A percentile compares a stretch with the other conserved stretches of the same genome.
Evolutionary conservation across 2,888 invertebrate species (phyloP).

Genomic region (Stomorhina lunata): DNA sequence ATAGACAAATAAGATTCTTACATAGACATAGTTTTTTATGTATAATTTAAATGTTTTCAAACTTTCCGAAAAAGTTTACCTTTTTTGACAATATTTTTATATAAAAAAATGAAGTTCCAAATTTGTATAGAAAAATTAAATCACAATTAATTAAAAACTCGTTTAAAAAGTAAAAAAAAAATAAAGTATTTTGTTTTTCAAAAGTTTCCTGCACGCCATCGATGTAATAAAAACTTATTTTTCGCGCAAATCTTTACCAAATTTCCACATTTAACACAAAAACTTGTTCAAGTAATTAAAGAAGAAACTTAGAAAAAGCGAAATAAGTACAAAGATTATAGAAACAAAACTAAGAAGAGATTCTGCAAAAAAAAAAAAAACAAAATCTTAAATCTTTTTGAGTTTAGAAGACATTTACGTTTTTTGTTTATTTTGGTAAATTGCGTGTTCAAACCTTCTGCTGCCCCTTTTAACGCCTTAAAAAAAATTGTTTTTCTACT

Average conservation of each 20-base stretch:
- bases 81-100: too few species aligned
- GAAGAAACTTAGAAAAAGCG: conserved; percentile 15
- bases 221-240: neutral
- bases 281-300: conserved; percentile 60
- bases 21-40: too few species aligned
- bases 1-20: too few species aligned
- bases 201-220: conserved; percentile 48
- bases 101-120: too few species aligned
- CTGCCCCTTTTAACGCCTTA: neutral
- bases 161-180: too few species aligned
- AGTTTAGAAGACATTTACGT: conserved; percentile 20
- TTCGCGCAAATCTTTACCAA: conserved; percentile 31
- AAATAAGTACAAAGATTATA: conserved; percentile 1
- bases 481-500: neutral
- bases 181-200: too few species aligned
- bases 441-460: neutral
- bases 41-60: too few species aligned
- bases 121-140: too few species aligned
- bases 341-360: neutral
- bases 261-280: conserved; percentile 48
- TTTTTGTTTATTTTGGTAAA: conserved; percentile 4
- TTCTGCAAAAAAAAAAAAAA: neutral
- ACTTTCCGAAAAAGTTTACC: too few species aligned
- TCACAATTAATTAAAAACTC: too few species aligned
- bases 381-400: conserved; percentile 15